These are phyloP conservation scores for Porites lutea DNA, from an alignment of 64 coral and sea anemone species.

Conservation along the genomic window DNA sequence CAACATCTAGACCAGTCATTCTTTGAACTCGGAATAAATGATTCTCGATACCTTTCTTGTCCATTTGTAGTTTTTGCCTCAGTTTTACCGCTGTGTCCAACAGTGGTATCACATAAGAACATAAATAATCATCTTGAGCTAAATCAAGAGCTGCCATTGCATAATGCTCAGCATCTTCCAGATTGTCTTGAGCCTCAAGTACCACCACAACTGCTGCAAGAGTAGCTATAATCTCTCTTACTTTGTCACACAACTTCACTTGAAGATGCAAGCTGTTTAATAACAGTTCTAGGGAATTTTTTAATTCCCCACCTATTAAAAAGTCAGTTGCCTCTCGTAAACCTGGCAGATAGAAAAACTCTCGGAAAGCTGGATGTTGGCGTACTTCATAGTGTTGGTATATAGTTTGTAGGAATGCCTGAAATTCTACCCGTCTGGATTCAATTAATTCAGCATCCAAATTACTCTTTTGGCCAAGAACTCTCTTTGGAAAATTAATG, in stretches of 20 bases:
- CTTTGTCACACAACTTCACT: constrained; percentile 87
- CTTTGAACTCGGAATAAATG: constrained; percentile 69
- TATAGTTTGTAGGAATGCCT: constrained; percentile 76
- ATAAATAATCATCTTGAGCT: constrained; percentile 69
- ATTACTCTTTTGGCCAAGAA: constrained; percentile 76
- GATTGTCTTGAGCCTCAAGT: constrained; percentile 65
- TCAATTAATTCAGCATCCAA: constrained; percentile 75
- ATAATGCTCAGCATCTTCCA: constrained; percentile 87
- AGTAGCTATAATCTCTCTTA: constrained; percentile 83
- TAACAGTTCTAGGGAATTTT: constrained; percentile 71
- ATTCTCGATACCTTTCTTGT: constrained; percentile 66
- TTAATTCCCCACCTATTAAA: constrained; percentile 84
- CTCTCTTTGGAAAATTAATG: constrained; percentile 88
- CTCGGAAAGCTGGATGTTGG: constrained; percentile 75
- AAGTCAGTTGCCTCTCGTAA: constrained; percentile 72
- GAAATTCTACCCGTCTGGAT: constrained; percentile 72
- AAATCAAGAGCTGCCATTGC: constrained; percentile 80
- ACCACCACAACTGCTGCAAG: constrained; percentile 84
- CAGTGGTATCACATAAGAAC: constrained; percentile 86
- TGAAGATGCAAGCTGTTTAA: constrained; percentile 93
- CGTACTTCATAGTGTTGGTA: constrained; percentile 72
- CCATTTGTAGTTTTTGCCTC: constrained; percentile 68
- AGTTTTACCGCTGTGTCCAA: constrained; percentile 75
- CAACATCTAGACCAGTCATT: constrained; percentile 71
- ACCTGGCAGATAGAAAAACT: constrained; percentile 90